A percentile compares a stretch with the other conserved stretches of the same genome.
These are phyloP conservation scores for Caligus rogercresseyi DNA, from an alignment of 1,140 invertebrate genomes.

Conservation along the genomic window DNA sequence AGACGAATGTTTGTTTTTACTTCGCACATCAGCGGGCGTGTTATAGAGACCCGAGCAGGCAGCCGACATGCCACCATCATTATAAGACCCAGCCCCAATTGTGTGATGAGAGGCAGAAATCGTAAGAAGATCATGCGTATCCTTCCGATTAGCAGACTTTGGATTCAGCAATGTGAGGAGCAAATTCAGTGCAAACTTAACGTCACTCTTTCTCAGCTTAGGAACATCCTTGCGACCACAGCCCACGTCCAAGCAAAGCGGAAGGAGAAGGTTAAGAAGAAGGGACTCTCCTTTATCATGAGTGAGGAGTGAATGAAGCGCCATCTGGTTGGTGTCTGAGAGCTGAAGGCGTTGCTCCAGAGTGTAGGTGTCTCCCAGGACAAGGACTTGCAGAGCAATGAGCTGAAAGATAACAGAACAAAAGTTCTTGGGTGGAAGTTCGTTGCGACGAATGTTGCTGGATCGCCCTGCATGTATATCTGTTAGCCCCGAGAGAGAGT, in stretches of 20 bases:
- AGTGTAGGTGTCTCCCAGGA: slow-evolving; percentile 47
- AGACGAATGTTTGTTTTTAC: slow-evolving; percentile 35
- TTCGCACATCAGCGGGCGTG: slow-evolving; percentile 17
- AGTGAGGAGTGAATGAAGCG: slow-evolving; percentile 62
- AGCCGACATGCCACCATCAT: neutral
- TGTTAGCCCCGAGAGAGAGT: slow-evolving; percentile 27
- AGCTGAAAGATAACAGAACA: slow-evolving; percentile 86
- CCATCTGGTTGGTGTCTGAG: slow-evolving; percentile 58
- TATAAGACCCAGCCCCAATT: slow-evolving; percentile 9
- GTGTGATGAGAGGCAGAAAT: slow-evolving; percentile 23
- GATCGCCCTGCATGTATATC: slow-evolving; percentile 33
- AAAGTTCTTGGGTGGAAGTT: slow-evolving; percentile 77
- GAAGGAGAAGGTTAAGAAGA: slow-evolving; percentile 86
- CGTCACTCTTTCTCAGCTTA: slow-evolving; percentile 65
- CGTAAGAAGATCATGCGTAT: slow-evolving; percentile 20
- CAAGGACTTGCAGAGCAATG: slow-evolving; percentile 74
- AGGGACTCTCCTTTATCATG: slow-evolving; percentile 84
- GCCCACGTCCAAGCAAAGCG: slow-evolving; percentile 78
- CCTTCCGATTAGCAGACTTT: slow-evolving; percentile 24
- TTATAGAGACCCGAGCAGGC: slow-evolving; percentile 9
- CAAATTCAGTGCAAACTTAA: slow-evolving; percentile 71
- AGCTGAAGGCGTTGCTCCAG: slow-evolving; percentile 16
- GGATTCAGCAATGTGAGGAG: slow-evolving; percentile 74
- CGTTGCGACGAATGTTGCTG: slow-evolving; percentile 42
- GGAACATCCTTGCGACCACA: slow-evolving; percentile 78